Conservation (phyloP, 2,888 invertebrate species). For the Mamestra brassicae region DNA sequence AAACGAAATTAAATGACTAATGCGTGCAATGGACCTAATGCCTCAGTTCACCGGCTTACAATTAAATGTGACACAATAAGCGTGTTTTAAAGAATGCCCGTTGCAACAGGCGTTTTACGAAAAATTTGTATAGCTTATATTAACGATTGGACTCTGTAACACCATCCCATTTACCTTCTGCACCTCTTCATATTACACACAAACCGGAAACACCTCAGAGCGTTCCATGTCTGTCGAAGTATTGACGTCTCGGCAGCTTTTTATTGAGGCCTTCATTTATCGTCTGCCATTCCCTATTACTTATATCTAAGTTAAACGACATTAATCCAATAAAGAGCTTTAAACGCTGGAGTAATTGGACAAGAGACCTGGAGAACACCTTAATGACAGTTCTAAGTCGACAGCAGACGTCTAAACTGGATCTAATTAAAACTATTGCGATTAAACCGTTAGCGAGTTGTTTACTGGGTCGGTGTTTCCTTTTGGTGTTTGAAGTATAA, state of each 20-base stretch:
- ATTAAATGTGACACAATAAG: too few relatives aligned
- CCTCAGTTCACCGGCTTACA: too few relatives aligned
- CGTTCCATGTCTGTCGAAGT: conserved; percentile 23
- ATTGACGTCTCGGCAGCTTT: conserved; percentile 31
- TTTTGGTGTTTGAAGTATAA: conserved; percentile 36
- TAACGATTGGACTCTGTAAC: too few relatives aligned
- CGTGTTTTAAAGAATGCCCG: too few relatives aligned
- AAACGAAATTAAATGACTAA: too few relatives aligned
- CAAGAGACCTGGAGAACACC: conserved; percentile 25
- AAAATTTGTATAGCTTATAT: not conserved
- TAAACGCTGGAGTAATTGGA: conserved; percentile 41
- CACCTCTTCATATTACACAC: not conserved
- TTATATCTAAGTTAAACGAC: conserved; percentile 20
- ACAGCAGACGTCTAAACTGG: conserved; percentile 27
- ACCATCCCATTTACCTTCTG: conserved; percentile 32
- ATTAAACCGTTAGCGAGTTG: conserved; percentile 44
- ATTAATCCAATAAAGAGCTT: conserved; percentile 38
- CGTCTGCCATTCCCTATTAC: conserved; percentile 17
- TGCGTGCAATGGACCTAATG: too few relatives aligned
- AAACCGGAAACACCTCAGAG: conserved; percentile 39
- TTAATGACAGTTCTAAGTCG: conserved; percentile 27
- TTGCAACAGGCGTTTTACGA: not conserved
- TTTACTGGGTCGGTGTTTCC: conserved; percentile 59
- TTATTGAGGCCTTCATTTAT: conserved; percentile 26
- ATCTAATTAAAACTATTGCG: conserved; percentile 35